Base-by-base conservation (phyloP, 1,140 invertebrate species). In the Lethocerus indicus region DNA sequence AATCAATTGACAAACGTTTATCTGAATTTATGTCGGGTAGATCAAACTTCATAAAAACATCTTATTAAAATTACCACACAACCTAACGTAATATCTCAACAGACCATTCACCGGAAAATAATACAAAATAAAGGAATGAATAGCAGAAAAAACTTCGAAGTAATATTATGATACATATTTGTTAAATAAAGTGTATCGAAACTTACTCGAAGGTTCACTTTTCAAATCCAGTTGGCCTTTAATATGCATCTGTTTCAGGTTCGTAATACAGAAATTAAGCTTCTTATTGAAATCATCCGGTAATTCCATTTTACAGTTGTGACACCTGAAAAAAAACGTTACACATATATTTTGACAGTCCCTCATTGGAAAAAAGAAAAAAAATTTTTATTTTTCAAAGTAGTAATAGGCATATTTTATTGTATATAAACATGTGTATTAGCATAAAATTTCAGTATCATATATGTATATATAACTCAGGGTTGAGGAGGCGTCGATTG, bases 231-330 rank as follows among this genome's bases (percentile, higher is more conserved):
- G 23, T 2, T 28, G 26, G 14, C 29, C 16, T 44, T 44, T 44
- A 6, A 28, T 28, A 28, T 44, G 21, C 26, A 44, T 27, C 7
- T 23, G 26, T 26, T 44, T 28, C 14, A 44, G 25, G 29, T 44
- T 44, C 27, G 26, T 44, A 44, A 44, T 71, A 54, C 71, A 72
- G 54, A 78, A 74, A 20, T 71, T 65, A 7, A 83, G 63, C 60
- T 77, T 79, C 59, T 76, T 79, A 27, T 70, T 71, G 35, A 64
- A 51, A 26, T 47, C 28, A 7, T 35, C 41, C 5, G 44, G 45
- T 23, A 60, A 35, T 39, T 57, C 49, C 27, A 40, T 39, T 35
- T 56, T 47, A 44, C 59, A 60, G 18, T 44, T 46, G 39, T 54
- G 53, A 47, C 59, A 60, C 49, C 58, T 69, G 29, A 68, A 50